Percentiles rank a stretch among this genome's conserved stretches.
Conservation (phyloP, 2,113 vertebrate species). For the Corydoras maculifer region DNA sequence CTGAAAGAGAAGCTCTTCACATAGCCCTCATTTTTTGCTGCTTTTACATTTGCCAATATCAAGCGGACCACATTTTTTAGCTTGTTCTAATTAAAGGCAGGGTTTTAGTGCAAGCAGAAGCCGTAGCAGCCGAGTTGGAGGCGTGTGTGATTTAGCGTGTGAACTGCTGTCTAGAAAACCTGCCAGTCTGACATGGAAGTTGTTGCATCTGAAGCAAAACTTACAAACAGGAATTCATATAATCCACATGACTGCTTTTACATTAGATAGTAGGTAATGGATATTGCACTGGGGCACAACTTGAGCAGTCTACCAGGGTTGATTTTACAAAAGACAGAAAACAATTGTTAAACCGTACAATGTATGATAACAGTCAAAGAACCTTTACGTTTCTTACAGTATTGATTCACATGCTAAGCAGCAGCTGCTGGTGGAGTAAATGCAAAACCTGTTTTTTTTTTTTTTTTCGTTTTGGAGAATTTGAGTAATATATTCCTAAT, state of each 20-base stretch:
- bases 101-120: not conserved
- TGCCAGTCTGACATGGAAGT: slow-evolving; percentile 1
- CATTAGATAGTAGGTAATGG: not conserved
- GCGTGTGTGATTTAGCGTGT: not conserved
- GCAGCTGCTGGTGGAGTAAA: too few relatives aligned
- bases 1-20: not conserved
- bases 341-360: not conserved
- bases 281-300: not conserved
- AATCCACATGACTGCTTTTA: not conserved
- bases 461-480: too few relatives aligned
- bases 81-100: slow-evolving; percentile 26
- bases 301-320: not conserved
- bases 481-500: too few relatives aligned
- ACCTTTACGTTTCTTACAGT: not conserved
- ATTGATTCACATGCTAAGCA: not conserved
- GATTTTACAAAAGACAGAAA: not conserved
- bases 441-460: too few relatives aligned
- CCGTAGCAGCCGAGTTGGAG: not conserved
- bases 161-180: not conserved
- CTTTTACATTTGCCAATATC: slow-evolving; percentile 12
- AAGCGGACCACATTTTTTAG: not conserved
- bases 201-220: not conserved
- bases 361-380: not conserved
- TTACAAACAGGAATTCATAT: not conserved
- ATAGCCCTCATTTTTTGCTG: not conserved